phyloP scores from a whole-genome alignment of 2,888 invertebrate genomes.

The Andrena bicolor region DNA sequence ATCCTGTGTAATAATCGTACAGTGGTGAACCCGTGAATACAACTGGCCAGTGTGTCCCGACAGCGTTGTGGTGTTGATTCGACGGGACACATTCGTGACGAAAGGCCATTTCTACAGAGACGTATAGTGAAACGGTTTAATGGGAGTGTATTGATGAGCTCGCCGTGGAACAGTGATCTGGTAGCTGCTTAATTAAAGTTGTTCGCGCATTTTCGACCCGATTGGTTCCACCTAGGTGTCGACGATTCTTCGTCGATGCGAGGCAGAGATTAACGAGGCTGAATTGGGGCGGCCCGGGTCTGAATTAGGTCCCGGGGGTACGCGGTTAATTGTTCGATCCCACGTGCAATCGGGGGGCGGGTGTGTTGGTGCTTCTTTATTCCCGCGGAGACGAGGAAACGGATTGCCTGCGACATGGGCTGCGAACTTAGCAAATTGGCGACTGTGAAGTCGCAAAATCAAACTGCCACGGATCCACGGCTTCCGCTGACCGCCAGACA shows the following conservation, averaged over 20 bases:
- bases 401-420: slow-evolving; percentile 87
- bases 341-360: background rate
- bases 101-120: background rate
- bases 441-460: slow-evolving; percentile 84
- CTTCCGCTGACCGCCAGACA: slow-evolving; percentile 94
- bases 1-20: background rate
- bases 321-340: slow-evolving; percentile 27
- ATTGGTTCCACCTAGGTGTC: slow-evolving; percentile 22
- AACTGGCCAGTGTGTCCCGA: background rate
- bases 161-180: slow-evolving; percentile 5
- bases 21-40: background rate
- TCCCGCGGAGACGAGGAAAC: slow-evolving; percentile 9
- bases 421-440: slow-evolving; percentile 92
- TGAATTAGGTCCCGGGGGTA: background rate
- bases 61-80: background rate
- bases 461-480: slow-evolving; percentile 90
- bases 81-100: background rate
- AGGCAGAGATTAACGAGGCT: slow-evolving; percentile 32
- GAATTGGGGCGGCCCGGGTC: slow-evolving; percentile 8
- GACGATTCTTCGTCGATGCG: slow-evolving; percentile 22
- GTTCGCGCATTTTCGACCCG: slow-evolving; percentile 21
- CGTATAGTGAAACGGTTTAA: slow-evolving; percentile 10
- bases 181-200: slow-evolving; percentile 34
- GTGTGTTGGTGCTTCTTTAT: slow-evolving; percentile 22
- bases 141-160: background rate